Percentiles rank a stretch among this genome's conserved stretches.
phyloP scores from a whole-genome alignment of 2,888 invertebrate genomes.

The Drosophila subsilvestris region DNA sequence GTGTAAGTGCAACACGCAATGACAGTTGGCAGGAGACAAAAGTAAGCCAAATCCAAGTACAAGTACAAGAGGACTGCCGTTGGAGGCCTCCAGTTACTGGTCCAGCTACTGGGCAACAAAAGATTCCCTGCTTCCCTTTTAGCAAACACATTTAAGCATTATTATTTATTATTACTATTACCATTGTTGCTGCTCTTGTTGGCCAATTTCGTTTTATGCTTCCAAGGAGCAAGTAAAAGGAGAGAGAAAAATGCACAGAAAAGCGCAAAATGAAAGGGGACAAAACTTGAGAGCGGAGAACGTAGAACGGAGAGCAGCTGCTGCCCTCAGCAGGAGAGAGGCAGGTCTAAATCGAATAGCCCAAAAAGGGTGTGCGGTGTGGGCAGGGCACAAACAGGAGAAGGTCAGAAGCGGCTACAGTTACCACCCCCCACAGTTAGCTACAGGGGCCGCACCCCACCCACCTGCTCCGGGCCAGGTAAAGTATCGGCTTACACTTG shows the following conservation, averaged over 20 bases:
- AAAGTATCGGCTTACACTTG: conserved; percentile 70
- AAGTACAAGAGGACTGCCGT: conserved; percentile 3
- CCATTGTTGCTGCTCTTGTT: conserved; percentile 48
- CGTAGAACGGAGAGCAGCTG: conserved; percentile 3
- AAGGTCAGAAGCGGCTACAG: conserved; percentile 40
- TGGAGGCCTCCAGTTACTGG: neutral
- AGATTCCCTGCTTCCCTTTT: conserved; percentile 26
- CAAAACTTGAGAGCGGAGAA: conserved; percentile 12
- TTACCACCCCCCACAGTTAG: conserved; percentile 21
- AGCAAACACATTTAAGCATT: conserved; percentile 53
- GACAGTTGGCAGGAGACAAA: conserved; percentile 45
- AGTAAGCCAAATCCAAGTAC: conserved; percentile 52
- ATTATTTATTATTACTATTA: conserved; percentile 47
- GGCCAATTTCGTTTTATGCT: conserved; percentile 67
- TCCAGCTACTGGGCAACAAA: conserved; percentile 26
- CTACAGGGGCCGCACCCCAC: no score
- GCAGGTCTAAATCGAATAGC: neutral
- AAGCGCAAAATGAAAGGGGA: conserved; percentile 35
- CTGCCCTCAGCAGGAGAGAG: neutral
- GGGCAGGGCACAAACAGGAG: conserved; percentile 18
- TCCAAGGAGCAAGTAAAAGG: conserved; percentile 17
- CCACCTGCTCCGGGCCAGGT: conserved; percentile 5
- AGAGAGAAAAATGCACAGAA: neutral
- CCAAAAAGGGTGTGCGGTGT: neutral
- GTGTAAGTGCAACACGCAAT: conserved; percentile 35